These are phyloP conservation scores for mouse (Mus musculus) DNA, from an alignment of 2,113 vertebrate genomes.

Conservation along the genomic window GRCm39 chr5:51342001-51342500, in stretches of 20 bases:
- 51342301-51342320: background rate
- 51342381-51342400: background rate
- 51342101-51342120: background rate
- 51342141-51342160: background rate
- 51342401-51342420: background rate
- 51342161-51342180: background rate
- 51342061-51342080: background rate
- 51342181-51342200: background rate
- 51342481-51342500: background rate
- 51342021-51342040: background rate
- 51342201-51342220: background rate
- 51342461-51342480: background rate
- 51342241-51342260: background rate
- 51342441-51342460: background rate
- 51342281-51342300: background rate
- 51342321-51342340: background rate
- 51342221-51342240: background rate
- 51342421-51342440: background rate
- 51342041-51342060: background rate
- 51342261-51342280: too few species aligned
- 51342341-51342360: background rate
- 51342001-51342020: background rate
- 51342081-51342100: background rate
- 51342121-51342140: background rate
- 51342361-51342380: too few species aligned